Evolutionary conservation across 2,797 vertebrate species (phyloP).

Genomic region (Tauraco hartlaubi): DNA sequence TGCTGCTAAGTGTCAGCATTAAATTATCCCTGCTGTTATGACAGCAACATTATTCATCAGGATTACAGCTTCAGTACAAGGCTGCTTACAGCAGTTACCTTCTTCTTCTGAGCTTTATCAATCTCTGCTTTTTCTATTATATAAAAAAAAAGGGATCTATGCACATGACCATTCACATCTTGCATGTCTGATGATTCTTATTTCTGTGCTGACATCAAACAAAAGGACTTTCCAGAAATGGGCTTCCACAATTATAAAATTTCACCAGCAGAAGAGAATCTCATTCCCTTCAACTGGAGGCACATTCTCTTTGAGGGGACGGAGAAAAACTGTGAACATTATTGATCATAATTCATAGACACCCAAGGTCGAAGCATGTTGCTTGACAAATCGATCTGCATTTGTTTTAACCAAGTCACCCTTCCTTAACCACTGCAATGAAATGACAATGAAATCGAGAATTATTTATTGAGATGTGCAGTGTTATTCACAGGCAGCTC

Average conservation of each 20-base stretch:
- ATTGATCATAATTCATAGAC: conserved; percentile 67
- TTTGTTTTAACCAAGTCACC: conserved; percentile 68
- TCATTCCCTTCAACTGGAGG: background rate
- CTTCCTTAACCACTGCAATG: conserved; percentile 54
- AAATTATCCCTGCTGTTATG: conserved; percentile 96
- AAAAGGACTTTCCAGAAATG: background rate
- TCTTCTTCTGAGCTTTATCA: conserved; percentile 88
- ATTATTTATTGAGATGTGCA: conserved; percentile 64
- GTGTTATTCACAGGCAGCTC: conserved; percentile 33
- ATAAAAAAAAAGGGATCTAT: conserved; percentile 79
- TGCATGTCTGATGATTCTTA: conserved; percentile 88
- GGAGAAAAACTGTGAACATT: conserved; percentile 14
- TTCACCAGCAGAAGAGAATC: background rate
- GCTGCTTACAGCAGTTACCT: conserved; percentile 82
- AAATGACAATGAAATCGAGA: conserved; percentile 70
- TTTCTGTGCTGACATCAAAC: background rate
- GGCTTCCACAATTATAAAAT: conserved; percentile 5
- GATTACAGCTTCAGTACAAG: conserved; percentile 85
- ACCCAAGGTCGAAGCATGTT: conserved; percentile 63
- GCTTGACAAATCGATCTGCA: conserved; percentile 68
- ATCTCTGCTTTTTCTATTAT: conserved; percentile 87
- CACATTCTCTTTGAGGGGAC: background rate
- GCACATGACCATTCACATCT: conserved; percentile 88
- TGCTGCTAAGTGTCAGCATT: conserved; percentile 91
- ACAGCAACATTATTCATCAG: conserved; percentile 97